phyloP scores from a whole-genome alignment of 2,888 invertebrate species.

The Amphipoea oculea region DNA sequence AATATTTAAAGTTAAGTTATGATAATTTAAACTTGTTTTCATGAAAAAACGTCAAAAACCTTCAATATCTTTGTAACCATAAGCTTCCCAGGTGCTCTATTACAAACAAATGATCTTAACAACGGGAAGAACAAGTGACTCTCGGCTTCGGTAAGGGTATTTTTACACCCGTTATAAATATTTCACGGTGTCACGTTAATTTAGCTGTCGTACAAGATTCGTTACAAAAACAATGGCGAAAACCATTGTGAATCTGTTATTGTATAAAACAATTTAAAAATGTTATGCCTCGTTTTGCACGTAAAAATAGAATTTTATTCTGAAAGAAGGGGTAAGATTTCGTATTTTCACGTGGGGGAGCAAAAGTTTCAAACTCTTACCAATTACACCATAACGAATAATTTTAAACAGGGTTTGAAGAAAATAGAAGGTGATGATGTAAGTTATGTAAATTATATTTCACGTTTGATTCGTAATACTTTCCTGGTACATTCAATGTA shows the following conservation, averaged over 20 bases:
- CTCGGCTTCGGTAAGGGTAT: neutral
- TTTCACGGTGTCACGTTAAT: slow-evolving; percentile 26
- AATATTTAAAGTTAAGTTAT: neutral
- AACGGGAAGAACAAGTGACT: neutral
- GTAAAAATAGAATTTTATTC: slow-evolving; percentile 28
- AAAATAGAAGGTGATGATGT: neutral
- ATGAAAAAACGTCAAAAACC: neutral
- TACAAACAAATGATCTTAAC: neutral
- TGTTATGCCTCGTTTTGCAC: neutral
- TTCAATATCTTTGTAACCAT: too few species aligned
- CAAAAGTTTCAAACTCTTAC: slow-evolving; percentile 24
- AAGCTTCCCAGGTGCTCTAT: too few species aligned
- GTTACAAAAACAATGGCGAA: neutral
- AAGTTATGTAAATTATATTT: slow-evolving; percentile 14
- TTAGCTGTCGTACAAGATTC: neutral
- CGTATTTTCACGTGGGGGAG: slow-evolving; percentile 23
- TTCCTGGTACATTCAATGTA: neutral
- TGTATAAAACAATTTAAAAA: slow-evolving; percentile 1
- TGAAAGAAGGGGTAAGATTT: slow-evolving; percentile 13
- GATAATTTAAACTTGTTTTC: too few species aligned
- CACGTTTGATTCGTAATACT: neutral
- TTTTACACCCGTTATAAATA: neutral
- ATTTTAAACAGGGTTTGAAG: slow-evolving; percentile 1
- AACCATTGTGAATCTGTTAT: neutral
- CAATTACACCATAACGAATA: slow-evolving; percentile 22